Base-by-base conservation (phyloP, 1,140 invertebrate species). In the Lucilia sericata region DNA sequence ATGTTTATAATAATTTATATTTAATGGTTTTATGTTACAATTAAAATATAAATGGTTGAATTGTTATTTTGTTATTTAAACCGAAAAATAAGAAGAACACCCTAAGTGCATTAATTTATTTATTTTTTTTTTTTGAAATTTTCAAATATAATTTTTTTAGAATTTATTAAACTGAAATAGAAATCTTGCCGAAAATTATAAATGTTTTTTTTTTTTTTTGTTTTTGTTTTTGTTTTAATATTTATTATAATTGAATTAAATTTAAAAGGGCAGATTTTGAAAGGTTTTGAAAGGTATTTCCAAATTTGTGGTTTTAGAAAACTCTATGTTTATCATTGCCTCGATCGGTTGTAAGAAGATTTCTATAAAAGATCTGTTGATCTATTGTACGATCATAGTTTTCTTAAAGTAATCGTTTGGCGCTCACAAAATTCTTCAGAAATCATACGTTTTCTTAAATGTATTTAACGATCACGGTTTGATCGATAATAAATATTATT, bases 31-130 rank as follows among this genome's bases (percentile, higher is more conserved):
- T 17, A 55, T 55, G 51, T 55, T 55, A 55, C 13, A 55, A 55
- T 70, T 70, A 10, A 19, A 70, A 42, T 42, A 42, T 42, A 42
- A 30, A 42, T 42, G 42, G 42, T 42, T 70, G 65, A 70, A 51
- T 80, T 80, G 65, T 70, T 70, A 21, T 21, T 70, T 21, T 70
- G 19, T 70, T 21, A 70, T 21, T 70, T 70, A 70, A 21, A 4
- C 14, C 3, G 25, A 30, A 30, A 30, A 30, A n/a, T n/a, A 30
- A 30, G 25, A n/a, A 30, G 34, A 80, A 80, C 47, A 80, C 76
- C 76, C 76, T 36, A 80, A 80, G 76, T 80, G 76, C 76, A 80
- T 80, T 80, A 80, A 80, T 47, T n/a, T n/a, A 51, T 65, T 70
- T 70, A 19, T 70, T 55, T 55, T 55, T 55, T 55, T 55, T 12